Conservation (phyloP, 2,113 vertebrate genomes). For the Microtus montanus region DNA sequence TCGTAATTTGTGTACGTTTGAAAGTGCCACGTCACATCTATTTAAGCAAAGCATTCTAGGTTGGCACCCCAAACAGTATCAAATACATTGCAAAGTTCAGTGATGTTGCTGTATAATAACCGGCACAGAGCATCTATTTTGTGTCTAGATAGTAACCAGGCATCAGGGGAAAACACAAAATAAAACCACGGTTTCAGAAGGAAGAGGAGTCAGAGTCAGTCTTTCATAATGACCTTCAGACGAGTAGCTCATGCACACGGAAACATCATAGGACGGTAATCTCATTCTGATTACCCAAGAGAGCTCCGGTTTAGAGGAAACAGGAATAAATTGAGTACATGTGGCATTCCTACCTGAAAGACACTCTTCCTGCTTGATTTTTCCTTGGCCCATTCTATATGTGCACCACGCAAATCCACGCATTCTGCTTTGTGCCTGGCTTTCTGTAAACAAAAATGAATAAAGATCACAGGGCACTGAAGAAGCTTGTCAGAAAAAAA, state of each 20-base stretch:
- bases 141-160: conserved; percentile 75
- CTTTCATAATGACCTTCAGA: conserved; percentile 62
- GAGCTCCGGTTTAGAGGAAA: conserved; percentile 54
- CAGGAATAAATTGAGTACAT: conserved; percentile 34
- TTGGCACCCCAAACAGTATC: conserved; percentile 80
- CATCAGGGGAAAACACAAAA: conserved; percentile 59
- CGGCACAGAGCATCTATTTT: conserved; percentile 82
- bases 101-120: conserved; percentile 78
- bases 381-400: conserved; percentile 91
- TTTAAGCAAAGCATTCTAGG: conserved; percentile 80
- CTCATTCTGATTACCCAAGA: conserved; percentile 59
- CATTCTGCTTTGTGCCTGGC: conserved; percentile 87
- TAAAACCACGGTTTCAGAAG: conserved; percentile 34
- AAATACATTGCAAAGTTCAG: conserved; percentile 82
- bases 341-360: conserved; percentile 88
- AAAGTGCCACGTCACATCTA: conserved; percentile 84
- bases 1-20: conserved; percentile 83
- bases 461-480: conserved; percentile 42
- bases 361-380: conserved; percentile 94
- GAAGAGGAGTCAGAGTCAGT: neutral
- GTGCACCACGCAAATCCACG: conserved; percentile 90
- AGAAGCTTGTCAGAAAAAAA: conserved; percentile 49
- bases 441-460: conserved; percentile 84
- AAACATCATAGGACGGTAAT: conserved; percentile 62
- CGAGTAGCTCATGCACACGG: conserved; percentile 63